These are phyloP conservation scores for Mastacembelus armatus DNA, from an alignment of 2,797 vertebrate species.

Conservation along the genomic window DNA sequence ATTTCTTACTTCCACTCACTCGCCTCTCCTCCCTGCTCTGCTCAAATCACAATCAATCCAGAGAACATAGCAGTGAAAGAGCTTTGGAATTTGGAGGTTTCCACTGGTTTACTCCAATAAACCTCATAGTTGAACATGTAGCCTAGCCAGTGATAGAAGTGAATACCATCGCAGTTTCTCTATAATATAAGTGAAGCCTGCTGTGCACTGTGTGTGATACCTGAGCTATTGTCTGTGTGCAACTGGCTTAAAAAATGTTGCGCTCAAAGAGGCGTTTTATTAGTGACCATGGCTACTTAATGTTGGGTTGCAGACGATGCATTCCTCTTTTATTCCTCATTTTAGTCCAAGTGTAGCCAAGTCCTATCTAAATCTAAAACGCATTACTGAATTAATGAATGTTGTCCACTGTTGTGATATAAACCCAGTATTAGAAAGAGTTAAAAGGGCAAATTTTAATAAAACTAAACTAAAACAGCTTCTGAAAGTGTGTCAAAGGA, in stretches of 20 bases:
- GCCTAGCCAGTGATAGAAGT: neutral
- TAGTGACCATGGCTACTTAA: constrained; percentile 6
- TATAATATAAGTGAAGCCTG: neutral
- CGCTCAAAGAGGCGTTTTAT: constrained; percentile 4
- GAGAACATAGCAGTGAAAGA: neutral
- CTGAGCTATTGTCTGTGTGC: constrained; percentile 7
- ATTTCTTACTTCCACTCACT: neutral
- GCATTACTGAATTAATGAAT: constrained; percentile 1
- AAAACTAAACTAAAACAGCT: neutral
- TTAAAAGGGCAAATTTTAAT: neutral
- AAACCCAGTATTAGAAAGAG: neutral
- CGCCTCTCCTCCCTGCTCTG: constrained; percentile 1
- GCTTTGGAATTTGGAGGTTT: constrained; percentile 15
- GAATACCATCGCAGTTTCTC: neutral
- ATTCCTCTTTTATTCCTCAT: constrained; percentile 13
- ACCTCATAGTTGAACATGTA: constrained; percentile 24
- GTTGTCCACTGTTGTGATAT: neutral
- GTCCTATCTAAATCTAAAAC: constrained; percentile 7
- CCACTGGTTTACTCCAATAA: neutral
- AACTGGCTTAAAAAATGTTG: neutral
- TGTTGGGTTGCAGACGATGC: neutral
- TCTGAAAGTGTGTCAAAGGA: neutral
- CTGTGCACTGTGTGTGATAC: constrained; percentile 3
- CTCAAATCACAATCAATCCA: neutral
- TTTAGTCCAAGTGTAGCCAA: constrained; percentile 11